Percentiles rank a stretch among this genome's conserved stretches.
Evolutionary conservation across 2,113 vertebrate genomes (phyloP).

Genomic region (Zosterops hypoxanthus): DNA sequence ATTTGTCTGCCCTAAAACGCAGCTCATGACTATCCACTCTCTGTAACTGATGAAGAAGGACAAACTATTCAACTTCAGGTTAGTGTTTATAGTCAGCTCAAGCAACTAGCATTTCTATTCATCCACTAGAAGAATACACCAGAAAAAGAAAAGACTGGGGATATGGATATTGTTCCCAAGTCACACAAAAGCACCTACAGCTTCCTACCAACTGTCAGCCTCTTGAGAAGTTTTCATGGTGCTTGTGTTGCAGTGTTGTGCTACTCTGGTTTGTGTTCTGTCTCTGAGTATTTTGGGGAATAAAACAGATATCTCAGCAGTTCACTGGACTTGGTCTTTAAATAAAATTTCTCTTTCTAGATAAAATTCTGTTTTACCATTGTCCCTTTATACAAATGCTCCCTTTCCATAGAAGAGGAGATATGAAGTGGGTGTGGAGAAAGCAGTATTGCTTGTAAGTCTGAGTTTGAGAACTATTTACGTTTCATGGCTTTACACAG

Average conservation of each 20-base stretch:
- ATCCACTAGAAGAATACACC: neutral
- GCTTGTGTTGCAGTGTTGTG: neutral
- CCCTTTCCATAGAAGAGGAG: neutral
- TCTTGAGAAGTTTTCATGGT: neutral
- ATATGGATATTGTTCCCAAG: neutral
- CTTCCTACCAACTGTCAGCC: neutral
- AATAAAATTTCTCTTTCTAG: neutral
- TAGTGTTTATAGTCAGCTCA: neutral
- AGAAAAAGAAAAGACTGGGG: neutral
- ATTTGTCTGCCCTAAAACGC: constrained; percentile 48
- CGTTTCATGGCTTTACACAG: neutral
- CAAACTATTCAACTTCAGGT: neutral
- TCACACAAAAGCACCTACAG: fast-evolving
- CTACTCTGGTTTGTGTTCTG: neutral
- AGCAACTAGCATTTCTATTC: neutral
- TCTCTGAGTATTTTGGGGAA: neutral
- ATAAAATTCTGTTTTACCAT: neutral
- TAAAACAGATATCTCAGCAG: neutral
- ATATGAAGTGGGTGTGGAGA: neutral
- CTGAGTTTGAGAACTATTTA: neutral
- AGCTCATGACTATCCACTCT: constrained; percentile 1
- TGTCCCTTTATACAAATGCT: neutral
- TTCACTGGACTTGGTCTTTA: neutral
- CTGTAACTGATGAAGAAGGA: constrained; percentile 21
- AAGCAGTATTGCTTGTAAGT: neutral